A percentile compares a stretch with the other conserved stretches of the same genome.
Evolutionary conservation across 2,888 invertebrate genomes (phyloP).

Genomic region (Catocala fraxini): DNA sequence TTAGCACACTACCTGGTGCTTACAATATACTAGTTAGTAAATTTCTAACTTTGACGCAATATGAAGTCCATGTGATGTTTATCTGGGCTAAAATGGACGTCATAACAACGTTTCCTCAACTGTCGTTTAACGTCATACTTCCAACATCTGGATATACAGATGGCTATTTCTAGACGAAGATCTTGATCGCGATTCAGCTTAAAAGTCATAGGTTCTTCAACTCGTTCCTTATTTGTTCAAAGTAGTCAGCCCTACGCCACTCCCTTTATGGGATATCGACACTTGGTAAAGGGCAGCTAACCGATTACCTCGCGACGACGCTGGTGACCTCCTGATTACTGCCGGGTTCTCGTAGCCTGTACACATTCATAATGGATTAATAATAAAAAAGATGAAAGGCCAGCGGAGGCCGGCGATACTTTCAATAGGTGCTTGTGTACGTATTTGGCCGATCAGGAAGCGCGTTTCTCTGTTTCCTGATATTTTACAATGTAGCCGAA

Average conservation of each 20-base stretch:
- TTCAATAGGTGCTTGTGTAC: conserved; percentile 59
- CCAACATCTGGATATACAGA: conserved; percentile 6
- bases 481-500: conserved; percentile 34
- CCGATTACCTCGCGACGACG: conserved; percentile 71
- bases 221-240: conserved; percentile 21
- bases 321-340: conserved; percentile 69
- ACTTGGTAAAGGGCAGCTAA: conserved; percentile 70
- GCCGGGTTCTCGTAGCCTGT: conserved; percentile 69
- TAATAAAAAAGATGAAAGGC: conserved; percentile 72
- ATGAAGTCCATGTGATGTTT: neutral
- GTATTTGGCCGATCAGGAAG: conserved; percentile 72
- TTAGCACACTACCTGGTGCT: neutral
- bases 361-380: conserved; percentile 64
- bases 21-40: conserved; percentile 1
- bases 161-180: neutral
- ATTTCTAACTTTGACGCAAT: conserved; percentile 3
- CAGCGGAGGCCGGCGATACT: conserved; percentile 61
- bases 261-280: conserved; percentile 65
- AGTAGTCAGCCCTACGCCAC: conserved; percentile 45
- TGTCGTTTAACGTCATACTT: conserved; percentile 1
- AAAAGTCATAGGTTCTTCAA: conserved; percentile 2
- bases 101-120: conserved; percentile 2
- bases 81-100: conserved; percentile 3
- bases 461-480: conserved; percentile 63
- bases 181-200: conserved; percentile 4